Conservation (phyloP, 2,888 invertebrate genomes). For the Heteropelma amictum region DNA sequence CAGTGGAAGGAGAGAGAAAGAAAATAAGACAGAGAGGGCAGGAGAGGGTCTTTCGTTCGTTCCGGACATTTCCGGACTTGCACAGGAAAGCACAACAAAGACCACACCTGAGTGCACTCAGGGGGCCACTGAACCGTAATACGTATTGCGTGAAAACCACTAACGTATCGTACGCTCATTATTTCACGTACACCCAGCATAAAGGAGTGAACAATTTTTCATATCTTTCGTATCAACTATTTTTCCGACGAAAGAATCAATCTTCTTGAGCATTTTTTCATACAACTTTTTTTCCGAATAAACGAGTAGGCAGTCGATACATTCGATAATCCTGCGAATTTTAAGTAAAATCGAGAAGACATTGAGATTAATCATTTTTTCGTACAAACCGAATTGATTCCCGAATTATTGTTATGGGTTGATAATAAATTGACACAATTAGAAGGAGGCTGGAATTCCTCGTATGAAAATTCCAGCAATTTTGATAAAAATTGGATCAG, state of each 20-base stretch:
- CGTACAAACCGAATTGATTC: no score
- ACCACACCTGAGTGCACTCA: conserved; percentile 60
- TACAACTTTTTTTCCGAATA: not conserved
- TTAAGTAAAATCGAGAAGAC: no score
- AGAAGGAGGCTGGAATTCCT: no score
- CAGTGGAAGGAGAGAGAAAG: not conserved
- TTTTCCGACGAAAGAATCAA: no score
- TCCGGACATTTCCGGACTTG: conserved; percentile 59
- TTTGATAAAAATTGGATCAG: no score
- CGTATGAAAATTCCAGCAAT: no score
- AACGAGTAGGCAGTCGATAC: no score
- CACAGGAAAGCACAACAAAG: conserved; percentile 59
- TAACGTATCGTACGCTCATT: conserved; percentile 46
- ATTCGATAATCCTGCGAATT: no score
- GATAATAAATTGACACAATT: no score
- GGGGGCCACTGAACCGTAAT: conserved; percentile 61
- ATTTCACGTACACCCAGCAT: conserved; percentile 20
- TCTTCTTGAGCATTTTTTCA: no score
- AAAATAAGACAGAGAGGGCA: not conserved
- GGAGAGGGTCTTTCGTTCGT: conserved; percentile 42
- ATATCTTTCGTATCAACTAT: not conserved
- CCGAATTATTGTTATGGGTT: no score
- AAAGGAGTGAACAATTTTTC: not conserved
- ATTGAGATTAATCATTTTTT: no score
- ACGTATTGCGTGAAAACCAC: conserved; percentile 56